These are phyloP conservation scores for Atta colombica DNA, from an alignment of 1,140 invertebrate species.

Conservation along the genomic window DNA sequence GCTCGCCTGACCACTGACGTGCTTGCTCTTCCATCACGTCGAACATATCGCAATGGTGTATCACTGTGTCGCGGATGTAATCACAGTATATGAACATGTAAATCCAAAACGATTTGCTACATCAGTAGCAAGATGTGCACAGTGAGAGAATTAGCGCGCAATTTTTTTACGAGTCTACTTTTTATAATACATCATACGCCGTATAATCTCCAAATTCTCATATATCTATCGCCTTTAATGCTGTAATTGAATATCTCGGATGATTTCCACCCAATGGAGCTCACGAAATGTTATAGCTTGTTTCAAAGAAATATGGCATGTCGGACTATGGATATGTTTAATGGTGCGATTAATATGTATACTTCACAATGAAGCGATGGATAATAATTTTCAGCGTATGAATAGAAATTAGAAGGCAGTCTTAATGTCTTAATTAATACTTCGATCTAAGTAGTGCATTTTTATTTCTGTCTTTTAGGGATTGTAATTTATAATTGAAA, in stretches of 20 bases:
- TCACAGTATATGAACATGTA: constrained; percentile 63
- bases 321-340: constrained; percentile 1
- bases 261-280: neutral
- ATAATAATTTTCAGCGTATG: constrained; percentile 20
- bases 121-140: constrained; percentile 14
- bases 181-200: neutral
- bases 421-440: constrained; percentile 44
- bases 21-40: constrained; percentile 70
- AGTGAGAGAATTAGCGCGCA: neutral
- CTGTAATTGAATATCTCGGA: neutral
- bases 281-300: constrained; percentile 10
- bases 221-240: constrained; percentile 29
- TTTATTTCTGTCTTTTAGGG: neutral
- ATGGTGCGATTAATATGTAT: constrained; percentile 37
- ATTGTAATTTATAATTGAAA: constrained; percentile 3
- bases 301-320: constrained; percentile 37
- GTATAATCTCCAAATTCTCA: neutral
- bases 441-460: neutral
- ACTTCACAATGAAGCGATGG: constrained; percentile 10
- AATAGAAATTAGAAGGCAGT: constrained; percentile 26
- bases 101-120: constrained; percentile 56
- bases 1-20: constrained; percentile 28
- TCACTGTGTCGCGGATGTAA: constrained; percentile 53
- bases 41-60: constrained; percentile 60
- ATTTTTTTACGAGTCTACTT: neutral